A percentile compares a stretch with the other conserved stretches of the same genome.
Evolutionary conservation across 2,888 invertebrate species (phyloP).

Genomic region (Athripsodes cinereus): DNA sequence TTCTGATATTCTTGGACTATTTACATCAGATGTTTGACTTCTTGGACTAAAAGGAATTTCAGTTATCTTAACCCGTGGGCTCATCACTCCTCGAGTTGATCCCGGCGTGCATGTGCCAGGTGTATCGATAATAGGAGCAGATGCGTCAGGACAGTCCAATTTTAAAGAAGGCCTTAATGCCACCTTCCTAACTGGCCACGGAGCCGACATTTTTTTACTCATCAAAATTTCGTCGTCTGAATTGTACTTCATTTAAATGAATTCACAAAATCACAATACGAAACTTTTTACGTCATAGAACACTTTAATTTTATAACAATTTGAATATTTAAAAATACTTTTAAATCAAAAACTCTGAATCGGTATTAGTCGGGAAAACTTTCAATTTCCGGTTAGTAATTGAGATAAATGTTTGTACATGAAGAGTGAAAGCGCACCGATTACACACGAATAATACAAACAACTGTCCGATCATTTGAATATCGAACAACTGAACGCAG

Average conservation of each 20-base stretch:
- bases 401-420: not conserved
- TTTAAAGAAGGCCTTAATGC: constrained; percentile 34
- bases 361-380: no score
- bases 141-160: constrained; percentile 31
- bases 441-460: not conserved
- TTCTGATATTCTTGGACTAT: constrained; percentile 1
- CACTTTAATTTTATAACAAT: no score
- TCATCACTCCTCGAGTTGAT: constrained; percentile 30
- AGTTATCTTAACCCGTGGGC: constrained; percentile 30
- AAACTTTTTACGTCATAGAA: no score
- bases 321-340: no score
- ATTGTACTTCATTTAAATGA: not conserved
- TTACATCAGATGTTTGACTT: constrained; percentile 11
- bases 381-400: no score
- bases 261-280: no score
- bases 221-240: not conserved
- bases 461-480: not conserved
- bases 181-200: constrained; percentile 68
- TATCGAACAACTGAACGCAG: not conserved
- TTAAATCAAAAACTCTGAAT: no score
- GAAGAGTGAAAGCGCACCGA: not conserved
- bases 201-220: constrained; percentile 35
- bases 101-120: constrained; percentile 11
- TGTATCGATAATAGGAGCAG: constrained; percentile 36
- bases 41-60: constrained; percentile 30